Evolutionary conservation across 2,888 invertebrate genomes (phyloP).

Genomic region (Apotomis betuletana): DNA sequence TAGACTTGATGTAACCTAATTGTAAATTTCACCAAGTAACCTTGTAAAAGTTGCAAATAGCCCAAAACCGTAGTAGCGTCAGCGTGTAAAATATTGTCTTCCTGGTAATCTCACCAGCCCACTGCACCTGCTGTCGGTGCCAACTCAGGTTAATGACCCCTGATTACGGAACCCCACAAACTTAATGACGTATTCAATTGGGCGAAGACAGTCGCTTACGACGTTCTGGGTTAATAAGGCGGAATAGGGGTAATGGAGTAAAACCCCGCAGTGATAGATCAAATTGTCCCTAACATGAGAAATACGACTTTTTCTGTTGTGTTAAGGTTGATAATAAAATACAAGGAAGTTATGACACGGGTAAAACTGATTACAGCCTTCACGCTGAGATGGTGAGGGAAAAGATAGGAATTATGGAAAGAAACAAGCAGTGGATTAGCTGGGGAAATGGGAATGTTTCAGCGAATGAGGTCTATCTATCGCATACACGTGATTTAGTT

Average conservation of each 20-base stretch:
- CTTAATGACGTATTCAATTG: not conserved
- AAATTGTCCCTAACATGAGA: slow-evolving; percentile 1
- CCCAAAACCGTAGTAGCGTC: not conserved
- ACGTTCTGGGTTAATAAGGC: not conserved
- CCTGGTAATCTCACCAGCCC: slow-evolving; percentile 25
- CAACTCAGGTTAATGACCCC: slow-evolving; percentile 23
- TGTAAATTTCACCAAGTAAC: too few species aligned
- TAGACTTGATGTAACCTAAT: too few species aligned
- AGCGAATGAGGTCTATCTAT: too few species aligned
- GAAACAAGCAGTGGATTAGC: not conserved
- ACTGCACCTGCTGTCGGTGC: slow-evolving; percentile 9
- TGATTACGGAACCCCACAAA: slow-evolving; percentile 12
- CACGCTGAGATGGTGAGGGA: not conserved
- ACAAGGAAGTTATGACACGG: not conserved
- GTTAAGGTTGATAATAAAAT: not conserved
- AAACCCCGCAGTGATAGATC: slow-evolving; percentile 10
- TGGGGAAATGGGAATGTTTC: not conserved
- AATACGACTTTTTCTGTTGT: not conserved
- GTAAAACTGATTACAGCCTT: not conserved
- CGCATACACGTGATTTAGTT: too few species aligned
- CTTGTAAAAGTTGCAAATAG: too few species aligned
- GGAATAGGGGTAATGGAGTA: not conserved
- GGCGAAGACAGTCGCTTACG: not conserved
- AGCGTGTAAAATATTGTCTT: slow-evolving; percentile 37
- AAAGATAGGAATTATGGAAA: not conserved